Evolutionary conservation across 2,888 invertebrate genomes (phyloP), one percentile per base, ranked within the genome.

Genomic region (Melinaea marsaeus): DNA sequence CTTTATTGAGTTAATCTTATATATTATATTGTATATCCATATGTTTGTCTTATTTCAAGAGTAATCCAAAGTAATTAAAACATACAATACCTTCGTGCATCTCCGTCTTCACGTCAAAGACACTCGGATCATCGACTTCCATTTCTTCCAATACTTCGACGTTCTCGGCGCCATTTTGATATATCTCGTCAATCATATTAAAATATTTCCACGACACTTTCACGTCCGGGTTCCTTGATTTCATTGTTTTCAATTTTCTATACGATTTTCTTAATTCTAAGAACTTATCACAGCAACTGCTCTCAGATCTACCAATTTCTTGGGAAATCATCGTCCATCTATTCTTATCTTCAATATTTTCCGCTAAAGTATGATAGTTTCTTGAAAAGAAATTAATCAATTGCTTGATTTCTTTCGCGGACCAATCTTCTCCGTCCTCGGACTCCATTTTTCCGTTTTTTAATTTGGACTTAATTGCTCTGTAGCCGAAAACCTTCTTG

Each of bases 141-240:
- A 76, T 77, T 55, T 64, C 67, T n/a, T 73, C 75, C 32, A 74
- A 69, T 33, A 74, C 75, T 7, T 78, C 70, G 11, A 73, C 72
- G 11, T 66, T 55, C 4, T 62, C 54, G 11, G 63, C 65, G n/a
- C 64, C 75, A 0, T 72, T 75, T 1, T 65, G 65, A 58, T 81
- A 88, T 47, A 89, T 81, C 47, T 84, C 74, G 60, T 88, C 86
- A 59, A 90, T 79, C 75, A 81, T 77, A 55, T 79, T 79, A 62
- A 80, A 90, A 65, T 88, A 89, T 57, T 84, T 85, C 90, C 90
- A 90, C 0, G 83, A 81, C 1, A 90, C 83, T 62, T 86, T 89
- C 0, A 84, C 82, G 32, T 82, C 79, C 0, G 88, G 80, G 48
- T 86, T 86, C 51, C 81, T 78, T 0, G 73, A 69, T 56, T 79